Conservation (phyloP, 2,113 vertebrate species). For the Rhinoderma darwinii region DNA sequence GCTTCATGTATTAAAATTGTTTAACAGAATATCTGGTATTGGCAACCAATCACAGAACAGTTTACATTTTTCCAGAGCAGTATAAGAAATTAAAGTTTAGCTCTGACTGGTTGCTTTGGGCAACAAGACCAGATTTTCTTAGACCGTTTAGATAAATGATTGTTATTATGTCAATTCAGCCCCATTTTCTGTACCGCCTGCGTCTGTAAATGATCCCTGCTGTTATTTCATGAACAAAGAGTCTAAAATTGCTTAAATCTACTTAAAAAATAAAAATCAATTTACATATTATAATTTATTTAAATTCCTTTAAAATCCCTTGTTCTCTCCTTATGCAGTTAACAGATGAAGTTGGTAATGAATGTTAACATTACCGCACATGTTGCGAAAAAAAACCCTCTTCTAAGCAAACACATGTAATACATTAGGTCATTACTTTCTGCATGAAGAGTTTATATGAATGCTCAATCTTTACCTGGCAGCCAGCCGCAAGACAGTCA, state of each 20-base stretch:
- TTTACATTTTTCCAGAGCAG: too few species aligned
- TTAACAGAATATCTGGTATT: too few species aligned
- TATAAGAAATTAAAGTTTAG: too few species aligned
- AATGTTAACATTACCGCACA: constrained; percentile 36
- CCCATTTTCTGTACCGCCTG: too few species aligned
- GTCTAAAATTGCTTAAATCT: background rate
- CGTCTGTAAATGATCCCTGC: background rate
- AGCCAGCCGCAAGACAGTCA: constrained; percentile 32
- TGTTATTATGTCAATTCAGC: too few species aligned
- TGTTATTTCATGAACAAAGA: background rate
- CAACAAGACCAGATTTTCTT: too few species aligned
- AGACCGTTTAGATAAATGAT: too few species aligned
- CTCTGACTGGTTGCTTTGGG: too few species aligned
- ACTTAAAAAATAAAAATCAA: background rate
- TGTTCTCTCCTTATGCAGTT: constrained; percentile 3
- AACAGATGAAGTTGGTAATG: constrained; percentile 10
- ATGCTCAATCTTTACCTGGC: constrained; percentile 51
- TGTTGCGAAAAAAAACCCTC: constrained; percentile 27
- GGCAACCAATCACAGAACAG: too few species aligned
- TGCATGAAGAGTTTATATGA: constrained; percentile 55
- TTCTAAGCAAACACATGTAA: constrained; percentile 56
- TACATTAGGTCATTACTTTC: constrained; percentile 56
- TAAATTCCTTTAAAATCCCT: background rate
- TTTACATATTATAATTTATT: background rate
- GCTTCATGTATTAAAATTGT: too few species aligned